Evolutionary conservation across 2,888 invertebrate genomes (phyloP), one percentile per base, ranked within the genome.

Genomic region (Disparrhopalites patrizii): DNA sequence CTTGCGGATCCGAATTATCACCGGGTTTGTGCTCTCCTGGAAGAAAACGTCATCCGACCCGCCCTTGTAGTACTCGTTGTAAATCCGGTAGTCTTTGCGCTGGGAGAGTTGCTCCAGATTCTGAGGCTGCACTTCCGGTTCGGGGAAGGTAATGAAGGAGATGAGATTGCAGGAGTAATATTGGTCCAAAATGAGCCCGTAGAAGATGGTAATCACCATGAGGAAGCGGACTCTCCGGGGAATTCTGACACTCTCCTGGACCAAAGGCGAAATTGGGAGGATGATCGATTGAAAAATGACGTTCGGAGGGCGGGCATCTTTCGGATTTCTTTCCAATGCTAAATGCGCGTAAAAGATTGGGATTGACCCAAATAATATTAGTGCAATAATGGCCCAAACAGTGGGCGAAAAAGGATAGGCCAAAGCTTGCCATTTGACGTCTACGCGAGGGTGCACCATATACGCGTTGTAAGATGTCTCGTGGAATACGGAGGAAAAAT

Each of bases 101-200:
- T 5, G 18, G 5, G 54, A 15, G 2, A 62, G 43, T 3, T 62
- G 15, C n/a, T 20, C 8, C 5, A 54, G 55, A 25, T 1, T 55
- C 10, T 13, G 2, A 1, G 62, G 62, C 1, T 55, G 20, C 5
- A 1, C 2, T 1, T 55, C 62, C 1, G 25, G 43, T 28, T 36
- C 38, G 2, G 62, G 62, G 55, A 64, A 56, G 2, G 64, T 64
- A 2, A 64, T 15, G 31, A 36, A 64, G 1, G 64, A 64, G 3
- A 64, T 64, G 3, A 64, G 27, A 33, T 64, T 64, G 20, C 56
- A 33, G 18, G 43, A 57, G 56, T 50, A 64, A 13, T 20, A 40
- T 7, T 25, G 23, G 3, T 36, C 64, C 4, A 64, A 13, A 15
- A 64, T 43, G 1, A 64, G 7, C 1, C 56, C 13, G 36, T 33